Evolutionary conservation across 2,113 vertebrate genomes (phyloP).

Genomic region (Scatophagus argus): DNA sequence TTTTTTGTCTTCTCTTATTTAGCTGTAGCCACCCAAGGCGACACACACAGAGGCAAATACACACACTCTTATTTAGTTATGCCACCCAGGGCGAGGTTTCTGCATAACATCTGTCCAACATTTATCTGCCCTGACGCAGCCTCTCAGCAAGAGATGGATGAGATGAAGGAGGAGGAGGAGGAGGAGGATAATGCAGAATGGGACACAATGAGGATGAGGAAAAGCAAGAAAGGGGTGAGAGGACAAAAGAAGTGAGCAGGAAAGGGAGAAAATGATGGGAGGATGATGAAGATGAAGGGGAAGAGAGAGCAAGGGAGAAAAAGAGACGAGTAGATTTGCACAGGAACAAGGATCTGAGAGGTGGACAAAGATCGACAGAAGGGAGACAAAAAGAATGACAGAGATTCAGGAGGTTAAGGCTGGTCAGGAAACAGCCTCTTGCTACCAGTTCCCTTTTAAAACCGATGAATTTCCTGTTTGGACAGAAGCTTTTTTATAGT

Average conservation of each 20-base stretch:
- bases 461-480: slow-evolving; percentile 38
- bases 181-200: slow-evolving; percentile 7
- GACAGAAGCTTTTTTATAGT: slow-evolving; percentile 34
- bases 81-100: slow-evolving; percentile 72
- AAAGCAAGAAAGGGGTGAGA: background rate
- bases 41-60: slow-evolving; percentile 46
- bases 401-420: background rate
- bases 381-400: background rate
- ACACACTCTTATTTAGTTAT: slow-evolving; percentile 66
- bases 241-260: background rate
- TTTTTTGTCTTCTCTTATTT: slow-evolving; percentile 55
- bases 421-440: slow-evolving; percentile 1
- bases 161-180: slow-evolving; percentile 24
- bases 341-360: background rate
- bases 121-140: slow-evolving; percentile 72
- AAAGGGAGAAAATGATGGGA: background rate
- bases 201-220: background rate
- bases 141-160: slow-evolving; percentile 61
- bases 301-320: background rate
- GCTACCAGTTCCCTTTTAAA: slow-evolving; percentile 1
- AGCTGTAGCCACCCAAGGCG: slow-evolving; percentile 56
- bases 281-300: too few species aligned
- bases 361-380: background rate
- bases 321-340: background rate
- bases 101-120: slow-evolving; percentile 79